Conservation (phyloP, 2,113 vertebrate genomes). For the Axis porcinus region DNA sequence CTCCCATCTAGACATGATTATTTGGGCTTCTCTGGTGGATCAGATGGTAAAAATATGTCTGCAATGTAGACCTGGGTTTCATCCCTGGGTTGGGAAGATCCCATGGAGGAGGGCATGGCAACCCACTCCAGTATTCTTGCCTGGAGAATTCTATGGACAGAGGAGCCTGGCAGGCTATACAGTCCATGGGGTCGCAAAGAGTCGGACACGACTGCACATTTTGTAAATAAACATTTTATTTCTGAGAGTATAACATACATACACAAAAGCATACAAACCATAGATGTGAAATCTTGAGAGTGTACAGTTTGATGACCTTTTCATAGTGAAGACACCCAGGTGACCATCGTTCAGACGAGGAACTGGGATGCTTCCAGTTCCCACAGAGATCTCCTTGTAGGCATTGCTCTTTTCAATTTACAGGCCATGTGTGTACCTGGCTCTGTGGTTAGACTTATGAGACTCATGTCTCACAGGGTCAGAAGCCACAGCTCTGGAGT, state of each 20-base stretch:
- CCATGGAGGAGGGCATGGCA: not conserved
- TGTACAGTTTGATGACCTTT: not conserved
- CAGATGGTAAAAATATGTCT: not conserved
- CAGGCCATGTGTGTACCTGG: not conserved
- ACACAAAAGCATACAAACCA: not conserved
- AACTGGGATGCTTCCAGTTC: not conserved
- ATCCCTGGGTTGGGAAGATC: not conserved
- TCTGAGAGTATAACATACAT: not conserved
- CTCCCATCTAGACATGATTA: not conserved
- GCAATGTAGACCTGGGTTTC: not conserved
- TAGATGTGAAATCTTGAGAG: not conserved
- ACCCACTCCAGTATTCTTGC: not conserved
- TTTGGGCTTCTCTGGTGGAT: not conserved
- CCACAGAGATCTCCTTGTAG: not conserved
- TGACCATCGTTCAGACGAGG: not conserved
- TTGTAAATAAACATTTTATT: not conserved
- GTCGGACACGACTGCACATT: not conserved
- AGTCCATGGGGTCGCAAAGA: not conserved
- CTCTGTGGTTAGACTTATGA: not conserved
- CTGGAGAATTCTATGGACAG: not conserved
- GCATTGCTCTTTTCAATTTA: not conserved
- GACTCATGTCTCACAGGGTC: not conserved
- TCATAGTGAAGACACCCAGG: not conserved
- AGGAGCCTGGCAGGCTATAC: not conserved
- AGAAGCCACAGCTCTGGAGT: not conserved